Percentiles rank a stretch among this genome's conserved stretches.
phyloP scores from a whole-genome alignment of 2,797 vertebrate genomes.

The Etheostoma nigrum region DNA sequence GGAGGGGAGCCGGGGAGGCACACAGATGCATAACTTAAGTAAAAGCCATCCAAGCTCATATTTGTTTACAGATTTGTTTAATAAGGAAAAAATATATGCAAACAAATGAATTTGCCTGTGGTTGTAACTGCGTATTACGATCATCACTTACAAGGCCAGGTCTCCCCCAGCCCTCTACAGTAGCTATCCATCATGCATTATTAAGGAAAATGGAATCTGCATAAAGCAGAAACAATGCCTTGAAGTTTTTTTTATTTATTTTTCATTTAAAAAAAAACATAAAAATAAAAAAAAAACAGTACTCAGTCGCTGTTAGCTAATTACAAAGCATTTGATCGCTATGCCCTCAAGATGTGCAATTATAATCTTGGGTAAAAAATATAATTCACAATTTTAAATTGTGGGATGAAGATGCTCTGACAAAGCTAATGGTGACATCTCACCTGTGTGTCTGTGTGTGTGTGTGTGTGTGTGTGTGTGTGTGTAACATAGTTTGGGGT shows the following conservation, averaged over 20 bases:
- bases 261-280: too few relatives aligned
- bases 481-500: conserved; percentile 40
- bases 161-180: conserved; percentile 71
- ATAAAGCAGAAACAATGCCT: conserved; percentile 80
- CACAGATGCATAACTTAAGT: conserved; percentile 78
- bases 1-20: conserved; percentile 50
- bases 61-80: conserved; percentile 81
- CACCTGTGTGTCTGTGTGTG: conserved; percentile 54
- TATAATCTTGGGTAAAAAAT: conserved; percentile 74
- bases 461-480: conserved; percentile 14
- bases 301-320: conserved; percentile 72
- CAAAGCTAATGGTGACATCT: conserved; percentile 64
- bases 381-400: conserved; percentile 79
- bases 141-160: conserved; percentile 81
- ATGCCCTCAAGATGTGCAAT: conserved; percentile 73
- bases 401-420: conserved; percentile 59
- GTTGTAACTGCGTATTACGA: conserved; percentile 82
- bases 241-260: conserved; percentile 79
- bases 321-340: conserved; percentile 81
- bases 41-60: conserved; percentile 78
- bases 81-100: conserved; percentile 76
- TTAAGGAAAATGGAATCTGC: conserved; percentile 82
- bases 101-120: conserved; percentile 82
- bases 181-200: conserved; percentile 80
- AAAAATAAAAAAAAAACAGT: background rate